Evolutionary conservation across 1,140 invertebrate species (phyloP).

Genomic region (Apis cerana): DNA sequence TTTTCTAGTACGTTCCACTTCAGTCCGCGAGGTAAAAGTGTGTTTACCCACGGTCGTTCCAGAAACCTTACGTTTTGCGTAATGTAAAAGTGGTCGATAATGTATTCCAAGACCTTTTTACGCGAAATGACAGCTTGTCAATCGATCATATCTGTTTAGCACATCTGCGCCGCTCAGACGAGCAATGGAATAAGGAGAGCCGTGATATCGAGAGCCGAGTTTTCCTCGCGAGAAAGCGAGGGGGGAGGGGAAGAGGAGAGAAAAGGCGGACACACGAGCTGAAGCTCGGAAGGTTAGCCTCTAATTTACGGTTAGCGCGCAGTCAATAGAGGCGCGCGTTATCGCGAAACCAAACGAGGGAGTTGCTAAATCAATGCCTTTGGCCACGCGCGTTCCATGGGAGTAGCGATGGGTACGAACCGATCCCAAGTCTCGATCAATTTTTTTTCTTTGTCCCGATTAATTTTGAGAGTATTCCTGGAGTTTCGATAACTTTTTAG

Average conservation of each 20-base stretch:
- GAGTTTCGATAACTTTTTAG: too few species aligned
- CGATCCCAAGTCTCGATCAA: too few species aligned
- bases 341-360: conserved; percentile 42
- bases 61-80: too few species aligned
- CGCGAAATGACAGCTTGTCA: neutral
- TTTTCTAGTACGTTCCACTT: too few species aligned
- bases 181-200: neutral
- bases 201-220: neutral
- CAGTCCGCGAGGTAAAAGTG: too few species aligned
- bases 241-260: neutral
- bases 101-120: too few species aligned
- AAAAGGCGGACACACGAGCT: neutral
- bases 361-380: conserved; percentile 53
- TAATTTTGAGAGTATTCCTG: neutral
- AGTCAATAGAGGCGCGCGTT: conserved; percentile 23
- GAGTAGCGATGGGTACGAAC: neutral
- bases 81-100: too few species aligned
- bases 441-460: neutral
- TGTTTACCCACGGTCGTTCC: too few species aligned
- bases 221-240: neutral
- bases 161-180: too few species aligned
- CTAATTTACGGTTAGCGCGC: conserved; percentile 47
- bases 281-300: neutral
- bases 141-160: neutral
- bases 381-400: neutral